Percentiles rank a stretch among this genome's conserved stretches.
phyloP scores from a whole-genome alignment of 2,113 vertebrate species.

The Pao palembangensis region DNA sequence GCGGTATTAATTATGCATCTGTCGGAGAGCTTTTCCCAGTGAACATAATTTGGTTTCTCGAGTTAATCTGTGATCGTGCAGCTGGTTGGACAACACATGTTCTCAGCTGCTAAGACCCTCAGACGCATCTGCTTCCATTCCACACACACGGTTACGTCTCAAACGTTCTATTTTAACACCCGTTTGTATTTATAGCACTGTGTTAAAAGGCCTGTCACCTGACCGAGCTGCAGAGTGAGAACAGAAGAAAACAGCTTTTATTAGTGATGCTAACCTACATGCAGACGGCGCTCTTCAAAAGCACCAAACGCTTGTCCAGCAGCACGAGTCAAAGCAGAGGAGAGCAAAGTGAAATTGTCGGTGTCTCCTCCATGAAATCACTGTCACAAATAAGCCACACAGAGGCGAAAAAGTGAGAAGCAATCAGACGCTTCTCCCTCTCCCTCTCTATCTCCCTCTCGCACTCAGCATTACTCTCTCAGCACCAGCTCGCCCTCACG shows the following conservation, averaged over 20 bases:
- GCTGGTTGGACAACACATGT: conserved; percentile 46
- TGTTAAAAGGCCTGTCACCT: conserved; percentile 65
- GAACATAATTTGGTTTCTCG: conserved; percentile 32
- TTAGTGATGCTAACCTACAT: conserved; percentile 42
- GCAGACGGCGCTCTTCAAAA: conserved; percentile 41
- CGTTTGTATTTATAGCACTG: conserved; percentile 63
- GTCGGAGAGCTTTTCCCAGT: conserved; percentile 11
- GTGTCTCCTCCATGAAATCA: conserved; percentile 21
- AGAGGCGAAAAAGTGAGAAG: conserved; percentile 16
- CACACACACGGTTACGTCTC: conserved; percentile 49
- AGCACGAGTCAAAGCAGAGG: conserved; percentile 23
- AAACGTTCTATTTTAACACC: conserved; percentile 66
- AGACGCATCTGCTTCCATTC: conserved; percentile 45
- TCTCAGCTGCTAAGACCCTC: conserved; percentile 44
- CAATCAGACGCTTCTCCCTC: conserved; percentile 10
- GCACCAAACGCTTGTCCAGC: conserved; percentile 33
- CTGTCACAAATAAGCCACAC: conserved; percentile 34
- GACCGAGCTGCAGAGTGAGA: conserved; percentile 44
- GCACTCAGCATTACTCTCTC: conserved; percentile 17
- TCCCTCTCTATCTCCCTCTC: not conserved
- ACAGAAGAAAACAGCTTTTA: conserved; percentile 45
- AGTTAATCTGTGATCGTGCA: conserved; percentile 49
- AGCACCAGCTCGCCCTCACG: conserved; percentile 11
- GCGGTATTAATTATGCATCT: conserved; percentile 32
- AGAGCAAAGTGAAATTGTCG: conserved; percentile 26